phyloP scores from a whole-genome alignment of 1,140 invertebrate species.

The Aphelinus atriplicis region DNA sequence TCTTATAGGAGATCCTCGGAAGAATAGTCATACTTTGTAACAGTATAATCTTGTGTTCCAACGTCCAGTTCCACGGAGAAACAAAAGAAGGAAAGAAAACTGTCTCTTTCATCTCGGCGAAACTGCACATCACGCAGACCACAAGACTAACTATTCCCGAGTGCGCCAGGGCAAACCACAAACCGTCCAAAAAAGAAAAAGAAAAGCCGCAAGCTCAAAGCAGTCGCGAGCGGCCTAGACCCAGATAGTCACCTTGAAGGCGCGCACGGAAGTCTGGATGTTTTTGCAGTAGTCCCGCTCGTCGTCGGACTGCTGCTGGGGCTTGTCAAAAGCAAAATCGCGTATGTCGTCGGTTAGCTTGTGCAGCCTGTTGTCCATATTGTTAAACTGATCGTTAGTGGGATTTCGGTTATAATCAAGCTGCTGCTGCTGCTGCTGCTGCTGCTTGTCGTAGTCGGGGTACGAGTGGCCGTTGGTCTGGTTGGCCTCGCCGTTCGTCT shows the following conservation, averaged over 20 bases:
- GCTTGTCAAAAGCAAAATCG: slow-evolving; percentile 49
- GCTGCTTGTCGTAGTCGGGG: not conserved
- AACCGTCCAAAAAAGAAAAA: not conserved
- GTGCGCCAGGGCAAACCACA: not conserved
- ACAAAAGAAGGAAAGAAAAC: not conserved
- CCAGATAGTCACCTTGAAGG: slow-evolving; percentile 33
- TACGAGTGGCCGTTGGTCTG: slow-evolving; percentile 38
- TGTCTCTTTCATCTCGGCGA: not conserved
- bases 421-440: slow-evolving; percentile 14
- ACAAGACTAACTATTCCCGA: not conserved
- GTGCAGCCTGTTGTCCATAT: slow-evolving; percentile 43
- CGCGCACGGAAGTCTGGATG: not conserved
- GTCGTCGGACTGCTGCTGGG: not conserved
- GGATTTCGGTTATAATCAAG: slow-evolving; percentile 54
- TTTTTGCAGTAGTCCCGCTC: slow-evolving; percentile 12
- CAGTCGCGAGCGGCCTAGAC: not conserved
- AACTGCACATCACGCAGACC: not conserved
- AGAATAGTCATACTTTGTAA: too few relatives aligned
- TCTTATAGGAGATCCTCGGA: too few relatives aligned
- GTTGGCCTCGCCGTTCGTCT: slow-evolving; percentile 57
- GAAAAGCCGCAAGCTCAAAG: not conserved
- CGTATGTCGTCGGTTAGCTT: slow-evolving; percentile 45
- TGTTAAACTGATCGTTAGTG: slow-evolving; percentile 47
- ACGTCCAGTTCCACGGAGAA: too few relatives aligned
- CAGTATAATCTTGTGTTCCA: too few relatives aligned